Conservation (phyloP, 1,140 invertebrate species). For the Caenorhabditis latens region DNA sequence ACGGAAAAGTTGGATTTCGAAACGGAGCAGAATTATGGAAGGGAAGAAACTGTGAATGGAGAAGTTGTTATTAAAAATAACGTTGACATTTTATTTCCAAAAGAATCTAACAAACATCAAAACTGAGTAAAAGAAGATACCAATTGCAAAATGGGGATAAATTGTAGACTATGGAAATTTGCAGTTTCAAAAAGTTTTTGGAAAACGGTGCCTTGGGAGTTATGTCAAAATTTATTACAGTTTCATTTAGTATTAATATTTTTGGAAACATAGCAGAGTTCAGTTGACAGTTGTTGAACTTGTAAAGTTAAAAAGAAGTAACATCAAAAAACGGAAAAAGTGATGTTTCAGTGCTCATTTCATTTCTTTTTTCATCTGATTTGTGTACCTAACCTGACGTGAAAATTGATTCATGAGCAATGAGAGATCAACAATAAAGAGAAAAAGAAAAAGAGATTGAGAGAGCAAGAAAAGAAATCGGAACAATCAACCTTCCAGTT, state of each 20-base stretch:
- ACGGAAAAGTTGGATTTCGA: neutral
- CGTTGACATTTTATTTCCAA: neutral
- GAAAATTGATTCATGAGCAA: constrained; percentile 23
- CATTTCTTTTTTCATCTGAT: too few species aligned
- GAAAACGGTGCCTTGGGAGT: too few species aligned
- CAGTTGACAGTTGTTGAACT: too few species aligned
- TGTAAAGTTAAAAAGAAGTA: too few species aligned
- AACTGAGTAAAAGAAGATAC: too few species aligned
- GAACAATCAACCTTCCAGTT: constrained; percentile 30
- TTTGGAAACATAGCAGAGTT: neutral
- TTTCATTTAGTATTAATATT: neutral
- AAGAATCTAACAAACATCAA: too few species aligned
- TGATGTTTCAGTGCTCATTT: constrained; percentile 1
- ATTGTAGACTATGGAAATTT: too few species aligned
- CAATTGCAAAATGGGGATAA: too few species aligned
- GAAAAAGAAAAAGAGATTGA: neutral
- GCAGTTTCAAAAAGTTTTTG: too few species aligned
- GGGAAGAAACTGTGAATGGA: neutral
- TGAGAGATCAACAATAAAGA: neutral
- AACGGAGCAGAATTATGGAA: too few species aligned
- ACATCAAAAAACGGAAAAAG: neutral
- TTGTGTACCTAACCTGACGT: constrained; percentile 11
- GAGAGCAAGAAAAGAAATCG: neutral
- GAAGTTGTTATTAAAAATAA: neutral
- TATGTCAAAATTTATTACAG: too few species aligned